These are phyloP conservation scores for Latrodectus hesperus DNA, from an alignment of 2,888 invertebrate genomes.

Conservation along the genomic window DNA sequence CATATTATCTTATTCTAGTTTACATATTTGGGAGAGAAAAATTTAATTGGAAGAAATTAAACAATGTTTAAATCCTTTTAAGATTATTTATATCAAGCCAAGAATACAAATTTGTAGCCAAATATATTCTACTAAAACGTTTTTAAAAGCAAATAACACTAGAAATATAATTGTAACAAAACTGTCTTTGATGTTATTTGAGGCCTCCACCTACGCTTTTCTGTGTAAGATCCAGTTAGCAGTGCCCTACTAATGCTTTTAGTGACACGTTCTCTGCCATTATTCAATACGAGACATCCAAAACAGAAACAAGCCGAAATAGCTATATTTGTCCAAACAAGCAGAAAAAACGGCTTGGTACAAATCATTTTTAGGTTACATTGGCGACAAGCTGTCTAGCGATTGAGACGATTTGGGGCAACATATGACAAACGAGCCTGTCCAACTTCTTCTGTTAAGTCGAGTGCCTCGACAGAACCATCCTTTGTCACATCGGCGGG, in stretches of 20 bases:
- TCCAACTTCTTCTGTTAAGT: constrained; percentile 22
- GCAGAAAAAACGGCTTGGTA: not conserved
- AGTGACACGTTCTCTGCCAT: not conserved
- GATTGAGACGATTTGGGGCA: constrained; percentile 29
- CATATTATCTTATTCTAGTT: no score
- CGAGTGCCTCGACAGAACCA: constrained; percentile 13
- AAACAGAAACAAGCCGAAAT: constrained; percentile 3
- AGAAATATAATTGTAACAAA: no score
- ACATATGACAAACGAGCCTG: constrained; percentile 19
- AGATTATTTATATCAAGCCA: no score
- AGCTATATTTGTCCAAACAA: not conserved
- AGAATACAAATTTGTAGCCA: no score
- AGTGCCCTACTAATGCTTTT: constrained; percentile 4
- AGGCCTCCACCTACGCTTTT: no score
- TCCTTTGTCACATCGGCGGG: constrained; percentile 24
- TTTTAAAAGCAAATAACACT: no score
- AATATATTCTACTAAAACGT: no score
- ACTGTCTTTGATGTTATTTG: no score
- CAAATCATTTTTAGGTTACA: constrained; percentile 20
- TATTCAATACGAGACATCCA: not conserved
- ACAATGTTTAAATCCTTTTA: no score
- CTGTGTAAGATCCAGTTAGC: not conserved
- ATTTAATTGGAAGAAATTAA: no score
- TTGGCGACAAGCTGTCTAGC: constrained; percentile 31
- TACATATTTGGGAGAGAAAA: no score